A percentile compares a stretch with the other conserved stretches of the same genome.
These are phyloP conservation scores for Eilema sororculum DNA, from an alignment of 2,888 invertebrate species.

Conservation along the genomic window DNA sequence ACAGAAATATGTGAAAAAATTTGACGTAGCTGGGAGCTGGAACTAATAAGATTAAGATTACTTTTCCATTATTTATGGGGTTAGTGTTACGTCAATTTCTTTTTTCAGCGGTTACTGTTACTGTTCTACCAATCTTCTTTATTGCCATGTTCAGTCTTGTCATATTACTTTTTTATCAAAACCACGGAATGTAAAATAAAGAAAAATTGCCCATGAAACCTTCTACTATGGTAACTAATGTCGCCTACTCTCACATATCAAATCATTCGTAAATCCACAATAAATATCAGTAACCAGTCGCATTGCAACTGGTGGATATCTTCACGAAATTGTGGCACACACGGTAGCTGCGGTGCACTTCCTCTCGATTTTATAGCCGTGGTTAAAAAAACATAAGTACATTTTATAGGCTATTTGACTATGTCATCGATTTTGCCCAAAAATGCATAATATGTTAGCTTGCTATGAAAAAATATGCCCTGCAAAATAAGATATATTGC, in stretches of 20 bases:
- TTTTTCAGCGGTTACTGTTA: background rate
- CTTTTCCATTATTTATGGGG: background rate
- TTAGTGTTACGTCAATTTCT: slow-evolving; percentile 4
- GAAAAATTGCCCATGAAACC: background rate
- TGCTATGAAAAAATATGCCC: no score
- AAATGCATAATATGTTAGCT: no score
- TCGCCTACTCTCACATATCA: background rate
- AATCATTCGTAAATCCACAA: background rate
- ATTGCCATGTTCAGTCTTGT: background rate
- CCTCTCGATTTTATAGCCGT: background rate
- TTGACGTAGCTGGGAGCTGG: slow-evolving; percentile 2
- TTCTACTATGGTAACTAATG: background rate
- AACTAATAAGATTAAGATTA: background rate
- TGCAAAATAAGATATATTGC: no score
- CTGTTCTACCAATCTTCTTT: slow-evolving; percentile 3
- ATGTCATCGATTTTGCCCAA: no score
- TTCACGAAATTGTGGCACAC: background rate
- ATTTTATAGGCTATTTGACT: no score
- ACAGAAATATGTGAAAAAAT: slow-evolving; percentile 3
- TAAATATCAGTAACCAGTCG: no score
- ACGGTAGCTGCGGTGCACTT: background rate
- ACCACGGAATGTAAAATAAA: background rate
- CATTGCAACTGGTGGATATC: background rate
- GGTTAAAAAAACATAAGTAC: background rate
- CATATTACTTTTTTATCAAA: background rate